A percentile compares a stretch with the other conserved stretches of the same genome.
phyloP scores from a whole-genome alignment of 2,888 invertebrate species.

The Dichetophora obliterata region DNA sequence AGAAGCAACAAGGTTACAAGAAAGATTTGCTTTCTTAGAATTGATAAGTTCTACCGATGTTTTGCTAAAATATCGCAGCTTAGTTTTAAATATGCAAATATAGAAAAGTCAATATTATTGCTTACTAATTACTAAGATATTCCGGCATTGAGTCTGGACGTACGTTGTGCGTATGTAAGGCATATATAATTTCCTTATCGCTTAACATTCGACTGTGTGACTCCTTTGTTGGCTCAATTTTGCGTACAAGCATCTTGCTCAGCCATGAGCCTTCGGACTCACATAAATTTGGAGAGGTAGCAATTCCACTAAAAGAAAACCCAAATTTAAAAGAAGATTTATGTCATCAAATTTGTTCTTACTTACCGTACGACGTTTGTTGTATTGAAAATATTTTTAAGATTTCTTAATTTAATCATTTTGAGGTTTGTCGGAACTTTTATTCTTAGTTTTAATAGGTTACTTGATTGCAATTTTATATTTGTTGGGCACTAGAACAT shows the following conservation, averaged over 20 bases:
- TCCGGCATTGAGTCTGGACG: constrained; percentile 88
- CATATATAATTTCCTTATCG: constrained; percentile 95
- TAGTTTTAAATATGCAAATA: constrained; percentile 11
- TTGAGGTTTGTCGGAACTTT: constrained; percentile 25
- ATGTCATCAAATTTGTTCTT: neutral
- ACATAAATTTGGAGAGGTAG: constrained; percentile 55
- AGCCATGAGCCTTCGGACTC: constrained; percentile 81
- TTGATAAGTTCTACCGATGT: constrained; percentile 83
- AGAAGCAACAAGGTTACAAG: constrained; percentile 91
- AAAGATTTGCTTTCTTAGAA: constrained; percentile 79
- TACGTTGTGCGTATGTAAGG: constrained; percentile 94
- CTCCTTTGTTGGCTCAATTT: constrained; percentile 94
- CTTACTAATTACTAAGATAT: constrained; percentile 94
- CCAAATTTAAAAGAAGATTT: no score
- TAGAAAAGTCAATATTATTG: constrained; percentile 22
- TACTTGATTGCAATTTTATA: no score
- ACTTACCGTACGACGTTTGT: constrained; percentile 53
- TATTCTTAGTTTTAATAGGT: neutral
- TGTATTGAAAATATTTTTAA: constrained; percentile 45
- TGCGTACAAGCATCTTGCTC: constrained; percentile 88
- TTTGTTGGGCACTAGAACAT: neutral
- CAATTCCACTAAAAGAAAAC: constrained; percentile 53
- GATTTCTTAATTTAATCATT: constrained; percentile 50
- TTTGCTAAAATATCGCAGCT: constrained; percentile 73
- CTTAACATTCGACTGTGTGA: constrained; percentile 97